These are phyloP conservation scores for Sylvia borin DNA, from an alignment of 2,797 vertebrate genomes.

Conservation along the genomic window DNA sequence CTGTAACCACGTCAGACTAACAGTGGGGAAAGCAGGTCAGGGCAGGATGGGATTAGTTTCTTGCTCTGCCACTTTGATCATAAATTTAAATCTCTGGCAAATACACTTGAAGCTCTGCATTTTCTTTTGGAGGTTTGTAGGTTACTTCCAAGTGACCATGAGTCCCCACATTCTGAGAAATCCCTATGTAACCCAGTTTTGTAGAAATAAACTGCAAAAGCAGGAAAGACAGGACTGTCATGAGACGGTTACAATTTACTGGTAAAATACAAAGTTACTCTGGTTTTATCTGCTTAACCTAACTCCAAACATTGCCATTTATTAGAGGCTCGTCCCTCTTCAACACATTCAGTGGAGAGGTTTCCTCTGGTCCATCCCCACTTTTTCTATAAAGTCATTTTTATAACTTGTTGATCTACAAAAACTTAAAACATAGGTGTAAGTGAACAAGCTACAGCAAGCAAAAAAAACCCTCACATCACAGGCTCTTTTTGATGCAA, in stretches of 20 bases:
- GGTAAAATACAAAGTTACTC: neutral
- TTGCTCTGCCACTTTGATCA: neutral
- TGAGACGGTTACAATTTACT: neutral
- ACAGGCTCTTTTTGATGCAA: neutral
- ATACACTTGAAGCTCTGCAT: neutral
- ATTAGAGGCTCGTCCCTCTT: neutral
- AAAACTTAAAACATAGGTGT: neutral
- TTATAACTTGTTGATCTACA: neutral
- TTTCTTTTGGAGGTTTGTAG: neutral
- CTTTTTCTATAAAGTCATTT: neutral
- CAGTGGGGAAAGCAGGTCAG: neutral
- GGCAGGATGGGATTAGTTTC: neutral
- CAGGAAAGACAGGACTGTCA: neutral
- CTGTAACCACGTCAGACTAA: neutral
- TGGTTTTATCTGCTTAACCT: neutral
- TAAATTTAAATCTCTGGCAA: neutral
- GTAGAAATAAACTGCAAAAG: neutral
- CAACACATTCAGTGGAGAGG: neutral
- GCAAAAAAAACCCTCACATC: accelerated
- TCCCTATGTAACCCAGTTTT: neutral
- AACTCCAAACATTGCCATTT: neutral
- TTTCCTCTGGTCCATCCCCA: neutral
- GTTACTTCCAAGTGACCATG: neutral
- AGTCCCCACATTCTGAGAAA: neutral
- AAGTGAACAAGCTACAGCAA: neutral